Evolutionary conservation across 2,797 vertebrate genomes (phyloP).

Genomic region (Myiotriccus ornatus): DNA sequence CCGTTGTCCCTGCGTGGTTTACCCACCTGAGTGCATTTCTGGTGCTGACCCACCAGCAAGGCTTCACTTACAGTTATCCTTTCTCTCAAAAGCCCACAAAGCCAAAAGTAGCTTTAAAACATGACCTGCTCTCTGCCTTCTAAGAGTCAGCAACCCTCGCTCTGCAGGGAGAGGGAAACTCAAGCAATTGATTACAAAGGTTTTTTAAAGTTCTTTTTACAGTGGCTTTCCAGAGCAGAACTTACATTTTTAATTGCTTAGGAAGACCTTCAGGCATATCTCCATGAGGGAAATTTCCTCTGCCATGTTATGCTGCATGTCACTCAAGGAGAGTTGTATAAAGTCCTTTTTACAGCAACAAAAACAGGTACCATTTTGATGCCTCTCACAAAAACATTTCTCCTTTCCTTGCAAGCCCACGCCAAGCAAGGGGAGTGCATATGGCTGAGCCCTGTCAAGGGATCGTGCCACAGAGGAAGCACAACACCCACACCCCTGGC

Average conservation of each 20-base stretch:
- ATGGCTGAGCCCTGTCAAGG: not conserved
- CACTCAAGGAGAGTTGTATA: not conserved
- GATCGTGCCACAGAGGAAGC: not conserved
- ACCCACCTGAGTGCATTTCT: not conserved
- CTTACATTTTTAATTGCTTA: not conserved
- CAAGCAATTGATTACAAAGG: not conserved
- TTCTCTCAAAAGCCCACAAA: not conserved
- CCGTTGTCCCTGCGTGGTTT: rapidly evolving
- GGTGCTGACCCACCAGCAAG: not conserved
- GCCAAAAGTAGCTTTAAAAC: not conserved
- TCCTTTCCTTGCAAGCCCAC: not conserved
- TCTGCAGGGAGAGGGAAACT: not conserved
- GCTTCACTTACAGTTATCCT: not conserved
- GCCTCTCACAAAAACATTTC: not conserved
- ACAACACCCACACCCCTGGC: not conserved
- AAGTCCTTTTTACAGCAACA: not conserved
- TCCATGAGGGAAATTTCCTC: not conserved
- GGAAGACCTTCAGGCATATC: rapidly evolving
- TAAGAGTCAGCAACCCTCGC: not conserved
- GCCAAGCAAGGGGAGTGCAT: rapidly evolving
- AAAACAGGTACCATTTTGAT: not conserved
- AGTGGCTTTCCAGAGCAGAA: not conserved
- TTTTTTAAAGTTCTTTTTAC: not conserved
- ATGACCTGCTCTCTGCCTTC: not conserved
- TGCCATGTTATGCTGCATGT: not conserved